These are phyloP conservation scores for Sciurus carolinensis DNA, from an alignment of 2,797 vertebrate genomes.

Conservation along the genomic window DNA sequence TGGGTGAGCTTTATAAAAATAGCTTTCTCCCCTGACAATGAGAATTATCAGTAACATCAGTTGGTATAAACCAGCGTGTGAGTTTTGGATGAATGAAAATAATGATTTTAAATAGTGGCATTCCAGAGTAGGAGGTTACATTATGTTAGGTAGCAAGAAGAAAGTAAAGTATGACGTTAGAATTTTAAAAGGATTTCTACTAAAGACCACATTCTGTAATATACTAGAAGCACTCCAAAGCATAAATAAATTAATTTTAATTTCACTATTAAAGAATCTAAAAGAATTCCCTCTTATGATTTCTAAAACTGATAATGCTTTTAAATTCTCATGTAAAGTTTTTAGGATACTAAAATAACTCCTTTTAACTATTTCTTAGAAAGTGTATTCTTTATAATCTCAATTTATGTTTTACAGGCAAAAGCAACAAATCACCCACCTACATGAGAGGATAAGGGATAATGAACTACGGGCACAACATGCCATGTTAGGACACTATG, in stretches of 20 bases:
- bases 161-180: slow-evolving; percentile 4
- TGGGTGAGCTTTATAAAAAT: neutral
- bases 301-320: slow-evolving; percentile 26
- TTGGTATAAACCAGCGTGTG: neutral
- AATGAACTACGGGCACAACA: slow-evolving; percentile 95
- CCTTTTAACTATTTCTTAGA: slow-evolving; percentile 20
- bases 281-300: neutral
- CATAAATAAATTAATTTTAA: neutral
- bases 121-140: neutral
- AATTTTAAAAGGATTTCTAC: neutral
- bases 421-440: slow-evolving; percentile 96
- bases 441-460: slow-evolving; percentile 95
- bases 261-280: neutral
- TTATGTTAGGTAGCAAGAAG: neutral
- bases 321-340: neutral
- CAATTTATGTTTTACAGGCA: slow-evolving; percentile 91
- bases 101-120: slow-evolving; percentile 19
- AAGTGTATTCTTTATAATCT: slow-evolving; percentile 68
- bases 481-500: slow-evolving; percentile 92
- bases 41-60: neutral
- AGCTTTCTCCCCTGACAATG: neutral
- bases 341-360: slow-evolving; percentile 48
- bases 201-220: neutral
- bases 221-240: neutral
- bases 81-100: neutral